A percentile compares a stretch with the other conserved stretches of the same genome.
phyloP scores from a whole-genome alignment of 2,888 invertebrate genomes.

The Monoplex corrugatus region DNA sequence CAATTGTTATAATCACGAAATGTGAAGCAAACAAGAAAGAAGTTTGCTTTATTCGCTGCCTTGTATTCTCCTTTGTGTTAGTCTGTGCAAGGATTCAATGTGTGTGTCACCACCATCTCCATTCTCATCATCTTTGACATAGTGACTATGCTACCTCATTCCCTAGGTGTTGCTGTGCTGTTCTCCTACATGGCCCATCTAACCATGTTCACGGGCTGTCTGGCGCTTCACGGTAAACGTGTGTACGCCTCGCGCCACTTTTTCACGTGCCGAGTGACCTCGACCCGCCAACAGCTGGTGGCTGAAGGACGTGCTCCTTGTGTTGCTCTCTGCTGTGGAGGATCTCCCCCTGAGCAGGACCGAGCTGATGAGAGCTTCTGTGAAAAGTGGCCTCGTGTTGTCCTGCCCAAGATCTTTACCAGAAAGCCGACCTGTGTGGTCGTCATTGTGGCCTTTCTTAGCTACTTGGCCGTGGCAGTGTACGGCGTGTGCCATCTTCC shows the following conservation, averaged over 20 bases:
- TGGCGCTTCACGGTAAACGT: conserved; percentile 72
- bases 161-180: conserved; percentile 70
- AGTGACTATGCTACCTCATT: not conserved
- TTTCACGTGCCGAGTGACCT: conserved; percentile 61
- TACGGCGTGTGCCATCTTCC: conserved; percentile 67
- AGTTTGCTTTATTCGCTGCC: too few species aligned
- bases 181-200: conserved; percentile 75
- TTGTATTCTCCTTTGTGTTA: too few species aligned
- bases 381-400: conserved; percentile 64
- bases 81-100: too few species aligned
- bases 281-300: conserved; percentile 59
- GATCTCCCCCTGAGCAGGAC: conserved; percentile 57
- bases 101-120: not conserved
- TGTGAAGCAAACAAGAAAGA: too few species aligned
- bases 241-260: conserved; percentile 64
- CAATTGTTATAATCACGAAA: too few species aligned
- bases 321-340: conserved; percentile 77
- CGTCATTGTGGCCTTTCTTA: not conserved
- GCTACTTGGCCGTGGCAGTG: conserved; percentile 32
- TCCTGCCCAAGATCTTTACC: conserved; percentile 57
- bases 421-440: not conserved
- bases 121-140: not conserved
- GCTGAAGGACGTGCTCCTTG: conserved; percentile 49
- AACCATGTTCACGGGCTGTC: conserved; percentile 72
- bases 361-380: conserved; percentile 66